Base-by-base conservation (phyloP, 2,888 invertebrate species). In the Drosophila mettleri region DNA sequence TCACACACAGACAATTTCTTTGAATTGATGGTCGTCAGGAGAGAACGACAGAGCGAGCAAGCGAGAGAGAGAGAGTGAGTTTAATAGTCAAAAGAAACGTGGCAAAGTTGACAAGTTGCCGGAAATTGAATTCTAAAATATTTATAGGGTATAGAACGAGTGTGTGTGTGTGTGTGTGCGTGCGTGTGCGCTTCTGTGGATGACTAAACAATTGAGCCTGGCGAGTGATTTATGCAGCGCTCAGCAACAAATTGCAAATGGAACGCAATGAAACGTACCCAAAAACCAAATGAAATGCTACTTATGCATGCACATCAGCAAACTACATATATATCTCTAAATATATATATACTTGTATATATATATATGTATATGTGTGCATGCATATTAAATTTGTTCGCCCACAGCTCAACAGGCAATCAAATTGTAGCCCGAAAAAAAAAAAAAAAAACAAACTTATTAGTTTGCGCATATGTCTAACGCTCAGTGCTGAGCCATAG, bases 121-220 rank as follows among this genome's bases (percentile, higher is more conserved):
- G 81, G 86, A 86, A 82, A 82, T 82, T 82, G 84, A 81, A 81
- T 81, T 78, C 81, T 81, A 84, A 81, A 80, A 83, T 86, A 85
- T 85, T 81, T 79, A 81, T 81, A 69, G 64, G 41, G 34, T 22
- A 34, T 58, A 45, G 45, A 29, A n/a, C 7, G 29, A 45, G 18
- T 34, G 12, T 41, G 31, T 62, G 9, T 41, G 41, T 33, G 27
- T 16, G 33, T 43, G 10, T 38, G 9, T 31, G 31, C 31, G 46
- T 33, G 36, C 29, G 24, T 31, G 34, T 10, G 18, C 29, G 36
- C 36, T 29, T 34, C 18, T 12, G 41, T 27, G 66, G 24, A 8
- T 51, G 55, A 33, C 58, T 29, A 34, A 62, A 71, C 72, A 67
- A 71, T 67, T 52, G 67, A 71, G 58, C 39, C 34, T 54, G 52